Evolutionary conservation across 2,113 vertebrate species (phyloP), one percentile per base, ranked within the genome.

Genomic region (Camelus bactrianus): DNA sequence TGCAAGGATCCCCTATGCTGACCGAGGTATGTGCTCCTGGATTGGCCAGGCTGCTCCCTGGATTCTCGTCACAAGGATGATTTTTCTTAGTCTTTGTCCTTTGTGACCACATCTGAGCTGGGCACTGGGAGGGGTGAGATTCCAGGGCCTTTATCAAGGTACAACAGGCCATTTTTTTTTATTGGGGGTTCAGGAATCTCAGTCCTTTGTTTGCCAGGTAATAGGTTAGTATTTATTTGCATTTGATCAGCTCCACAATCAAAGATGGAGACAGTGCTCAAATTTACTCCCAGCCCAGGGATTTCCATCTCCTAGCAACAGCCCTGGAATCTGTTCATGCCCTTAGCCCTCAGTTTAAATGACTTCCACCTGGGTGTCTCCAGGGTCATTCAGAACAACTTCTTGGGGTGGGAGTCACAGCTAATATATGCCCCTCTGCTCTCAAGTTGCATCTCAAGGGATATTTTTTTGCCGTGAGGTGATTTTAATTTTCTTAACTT

Each of bases 311-410:
- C n/a, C 60, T 28, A 42, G 70, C 38, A 76, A 60, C 8, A 54
- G 19, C 46, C 19, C 48, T n/a, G 32, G n/a, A 50, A 19, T 93
- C 86, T 48, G 58, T n/a, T 91, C 60, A 26, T 60, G 73, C 14
- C 46, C 46, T 86, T 88, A 60, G 15, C 26, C 11, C 46, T 91
- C 38, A 26, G 65, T 30, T 73, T 92, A 83, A 95, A 87, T n/a
- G 46, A 54, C 50, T 87, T 97, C 58, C 26, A 91, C 24, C n/a
- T 93, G 91, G 42, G 58, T 54, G 64, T 94, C 38, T 79, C 88
- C 22, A 94, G 69, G 19, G 35, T n/a, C 73, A 30, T 79, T 94
- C 6, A 70, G 75, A 94, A 70, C 52, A 67, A 95, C 87, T 89
- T 94, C 56, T 83, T 89, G 60, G 35, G 32, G 26, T 88, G 76